Evolutionary conservation across 2,888 invertebrate genomes (phyloP), one percentile per base, ranked within the genome.

Genomic region (Busseola fusca): DNA sequence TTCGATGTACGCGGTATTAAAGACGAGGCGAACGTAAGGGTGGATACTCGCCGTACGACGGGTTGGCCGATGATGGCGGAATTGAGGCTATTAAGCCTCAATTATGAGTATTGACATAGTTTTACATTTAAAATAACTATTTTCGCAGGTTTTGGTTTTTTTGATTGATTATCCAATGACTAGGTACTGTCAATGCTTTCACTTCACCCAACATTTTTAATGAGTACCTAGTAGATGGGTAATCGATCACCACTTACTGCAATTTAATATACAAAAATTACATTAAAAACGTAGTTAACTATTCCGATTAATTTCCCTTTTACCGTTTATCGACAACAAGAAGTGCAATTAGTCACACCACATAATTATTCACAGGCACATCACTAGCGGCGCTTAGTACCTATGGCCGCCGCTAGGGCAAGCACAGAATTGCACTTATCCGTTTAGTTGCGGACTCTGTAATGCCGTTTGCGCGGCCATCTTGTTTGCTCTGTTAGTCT

Each of bases 371-470:
- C 25, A 37, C 16, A 2, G 37, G 27, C 37, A 21, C 78, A 60
- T 73, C 82, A 70, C 74, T 80, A 82, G 37, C 21, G 7, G 5
- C 5, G 50, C 56, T 64, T 60, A 69, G n/a, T 63, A n/a, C n/a
- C n/a, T n/a, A 68, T 62, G 65, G 70, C 60, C 56, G 50, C 52
- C 70, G 65, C 64, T 64, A 65, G 69, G 58, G 37, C 68, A 67
- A 73, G 69, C 83, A 72, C 69, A 63, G 72, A 66, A 80, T 50
- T 81, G 81, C 81, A 82, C 73, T 77, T 73, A 80, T 71, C 59
- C 48, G 57, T 70, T 83, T 82, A 81, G 72, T 64, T 66, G 56
- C 27, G 52, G 63, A 62, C 48, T 69, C 62, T 34, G 54, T 76
- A 69, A 78, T 66, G 63, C 60, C 50, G 67, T 72, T 80, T 74